Evolutionary conservation across 2,888 invertebrate species (phyloP), one percentile per base, ranked within the genome.

Genomic region (Pachymerium ferrugineum): DNA sequence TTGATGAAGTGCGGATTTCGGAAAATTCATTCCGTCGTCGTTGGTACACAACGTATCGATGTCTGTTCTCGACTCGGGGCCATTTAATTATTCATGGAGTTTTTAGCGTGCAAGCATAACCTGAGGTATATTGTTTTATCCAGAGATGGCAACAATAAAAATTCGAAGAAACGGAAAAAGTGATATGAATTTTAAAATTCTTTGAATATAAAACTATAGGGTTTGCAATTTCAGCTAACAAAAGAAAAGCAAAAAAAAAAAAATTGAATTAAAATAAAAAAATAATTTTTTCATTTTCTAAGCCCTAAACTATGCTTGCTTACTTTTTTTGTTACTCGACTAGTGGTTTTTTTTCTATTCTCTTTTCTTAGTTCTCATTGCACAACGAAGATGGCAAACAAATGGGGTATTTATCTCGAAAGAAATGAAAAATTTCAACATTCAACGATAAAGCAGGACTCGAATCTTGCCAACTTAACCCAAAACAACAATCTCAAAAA

Each of bases 401-500:
- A 47, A 47, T 47, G 47, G 16, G 47, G 22, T 47, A 47, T 47
- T 47, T 47, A 47, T 47, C 47, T 47, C 47, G 8, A 47, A 16
- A 47, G 47, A 47, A 47, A 47, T 47, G 47, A 47, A 47, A 47
- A 47, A 47, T 47, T 47, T 47, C 22, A 47, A 47, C 47, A 47
- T 47, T 47, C 47, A 47, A 47, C 47, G 47, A 19, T 47, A 47
- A 47, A 47, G 8, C 1, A 16, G 22, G 47, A 16, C 47, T n/a
- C 8, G 16, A 47, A 22, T 47, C 47, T 47, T 47, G 47, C 47
- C 47, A 47, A 47, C 47, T 47, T 47, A 47, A 47, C 47, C 47
- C 47, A 47, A 47, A 47, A 47, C 47, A 47, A 47, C 47, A 47
- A 47, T 47, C 47, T 47, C 19, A 47, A n/a, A 47, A 47, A 47